These are phyloP conservation scores for Myzus persicae DNA, from an alignment of 1,140 invertebrate genomes.

Conservation along the genomic window DNA sequence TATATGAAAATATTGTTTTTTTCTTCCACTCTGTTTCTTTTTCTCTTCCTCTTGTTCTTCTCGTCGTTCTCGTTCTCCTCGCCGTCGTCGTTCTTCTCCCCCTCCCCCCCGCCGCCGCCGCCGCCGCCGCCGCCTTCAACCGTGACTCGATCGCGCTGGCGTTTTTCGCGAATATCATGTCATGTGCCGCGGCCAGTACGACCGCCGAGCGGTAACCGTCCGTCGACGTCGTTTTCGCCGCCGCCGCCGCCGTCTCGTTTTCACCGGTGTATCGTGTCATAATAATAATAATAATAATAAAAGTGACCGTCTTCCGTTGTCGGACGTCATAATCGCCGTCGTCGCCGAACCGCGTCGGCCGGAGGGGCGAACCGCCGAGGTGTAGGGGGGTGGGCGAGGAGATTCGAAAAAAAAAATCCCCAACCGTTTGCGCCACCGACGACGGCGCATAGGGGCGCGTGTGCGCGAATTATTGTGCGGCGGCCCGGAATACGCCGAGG, in stretches of 20 bases:
- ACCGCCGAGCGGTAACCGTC: neutral
- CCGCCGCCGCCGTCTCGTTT: neutral
- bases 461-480: neutral
- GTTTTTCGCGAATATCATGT: constrained; percentile 21
- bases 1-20: constrained; percentile 19
- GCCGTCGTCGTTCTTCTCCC: neutral
- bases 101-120: too few relatives aligned
- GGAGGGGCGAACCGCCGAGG: neutral
- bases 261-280: neutral
- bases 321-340: too few relatives aligned
- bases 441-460: neutral
- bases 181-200: constrained; percentile 10
- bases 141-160: neutral
- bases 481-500: neutral
- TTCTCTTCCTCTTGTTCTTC: neutral
- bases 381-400: neutral
- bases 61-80: neutral
- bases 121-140: neutral
- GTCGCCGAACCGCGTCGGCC: too few relatives aligned
- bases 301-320: too few relatives aligned
- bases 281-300: neutral
- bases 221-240: neutral
- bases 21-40: neutral
- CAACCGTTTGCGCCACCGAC: neutral
- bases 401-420: neutral